Percentiles rank a stretch among this genome's conserved stretches.
phyloP scores from a whole-genome alignment of 1,140 invertebrate species.

The Druon quercuslanigerum region DNA sequence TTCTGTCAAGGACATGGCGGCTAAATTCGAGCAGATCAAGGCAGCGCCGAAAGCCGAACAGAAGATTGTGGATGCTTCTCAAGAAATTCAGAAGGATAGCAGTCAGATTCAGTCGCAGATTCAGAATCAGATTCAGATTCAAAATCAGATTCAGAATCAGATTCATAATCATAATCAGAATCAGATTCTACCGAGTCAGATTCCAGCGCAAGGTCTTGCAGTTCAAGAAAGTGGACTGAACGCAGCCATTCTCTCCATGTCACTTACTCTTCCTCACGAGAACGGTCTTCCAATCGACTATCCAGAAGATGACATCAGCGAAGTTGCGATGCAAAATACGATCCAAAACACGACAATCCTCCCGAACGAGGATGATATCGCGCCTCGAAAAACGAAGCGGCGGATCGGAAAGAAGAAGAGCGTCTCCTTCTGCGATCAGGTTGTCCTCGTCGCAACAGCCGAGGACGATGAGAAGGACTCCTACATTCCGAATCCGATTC shows the following conservation, averaged over 20 bases:
- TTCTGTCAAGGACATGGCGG: constrained; percentile 87
- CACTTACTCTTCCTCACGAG: constrained; percentile 70
- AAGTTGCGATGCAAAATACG: constrained; percentile 73
- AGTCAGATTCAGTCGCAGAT: constrained; percentile 18
- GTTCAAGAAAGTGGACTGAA: constrained; percentile 66
- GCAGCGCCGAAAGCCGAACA: constrained; percentile 48
- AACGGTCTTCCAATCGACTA: constrained; percentile 72
- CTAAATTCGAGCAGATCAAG: constrained; percentile 84
- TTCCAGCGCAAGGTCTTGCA: constrained; percentile 20
- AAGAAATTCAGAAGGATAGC: constrained; percentile 40
- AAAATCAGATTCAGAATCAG: constrained; percentile 25
- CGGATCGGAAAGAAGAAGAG: constrained; percentile 88
- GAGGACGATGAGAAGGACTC: constrained; percentile 93
- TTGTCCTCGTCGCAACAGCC: constrained; percentile 92
- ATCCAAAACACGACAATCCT: constrained; percentile 72
- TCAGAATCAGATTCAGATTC: constrained; percentile 44
- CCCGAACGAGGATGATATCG: constrained; percentile 69
- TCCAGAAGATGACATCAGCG: constrained; percentile 73
- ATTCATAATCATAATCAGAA: too few species aligned
- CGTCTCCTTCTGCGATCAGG: constrained; percentile 95
- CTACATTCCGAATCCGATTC: constrained; percentile 92
- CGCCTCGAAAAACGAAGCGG: constrained; percentile 73
- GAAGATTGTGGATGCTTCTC: constrained; percentile 44
- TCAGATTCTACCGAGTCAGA: constrained; percentile 47
- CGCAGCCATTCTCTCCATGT: constrained; percentile 69